phyloP scores from a whole-genome alignment of 2,113 vertebrate genomes.

The Corvus hawaiiensis region DNA sequence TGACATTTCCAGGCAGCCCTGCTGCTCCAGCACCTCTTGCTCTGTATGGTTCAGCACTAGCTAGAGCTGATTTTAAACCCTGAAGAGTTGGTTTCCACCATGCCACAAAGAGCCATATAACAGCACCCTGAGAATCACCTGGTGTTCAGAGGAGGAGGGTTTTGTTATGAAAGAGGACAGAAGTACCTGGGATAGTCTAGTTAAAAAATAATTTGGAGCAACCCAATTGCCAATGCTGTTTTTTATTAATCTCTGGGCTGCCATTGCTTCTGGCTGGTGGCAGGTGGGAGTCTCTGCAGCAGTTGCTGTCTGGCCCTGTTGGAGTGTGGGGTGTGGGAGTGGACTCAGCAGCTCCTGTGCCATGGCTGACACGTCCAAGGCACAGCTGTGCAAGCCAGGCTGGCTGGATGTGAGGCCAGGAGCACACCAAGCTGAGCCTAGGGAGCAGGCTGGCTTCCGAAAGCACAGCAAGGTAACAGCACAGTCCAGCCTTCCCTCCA shows the following conservation, averaged over 20 bases:
- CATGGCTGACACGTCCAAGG: not conserved
- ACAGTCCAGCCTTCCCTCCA: not conserved
- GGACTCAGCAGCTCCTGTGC: not conserved
- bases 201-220: not conserved
- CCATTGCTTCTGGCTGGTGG: not conserved
- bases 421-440: not conserved
- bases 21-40: not conserved
- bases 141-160: not conserved
- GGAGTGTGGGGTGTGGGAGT: fast-evolving
- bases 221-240: not conserved
- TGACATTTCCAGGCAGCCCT: not conserved
- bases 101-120: not conserved
- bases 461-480: not conserved
- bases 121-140: not conserved
- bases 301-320: not conserved
- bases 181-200: not conserved
- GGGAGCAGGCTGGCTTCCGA: not conserved
- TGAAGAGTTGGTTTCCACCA: not conserved
- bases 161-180: not conserved
- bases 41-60: not conserved
- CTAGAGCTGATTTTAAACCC: not conserved
- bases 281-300: not conserved
- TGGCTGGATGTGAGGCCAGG: not conserved
- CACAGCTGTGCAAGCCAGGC: not conserved
- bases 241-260: not conserved